phyloP scores from a whole-genome alignment of 2,888 invertebrate genomes.

The Cinara cedri region DNA sequence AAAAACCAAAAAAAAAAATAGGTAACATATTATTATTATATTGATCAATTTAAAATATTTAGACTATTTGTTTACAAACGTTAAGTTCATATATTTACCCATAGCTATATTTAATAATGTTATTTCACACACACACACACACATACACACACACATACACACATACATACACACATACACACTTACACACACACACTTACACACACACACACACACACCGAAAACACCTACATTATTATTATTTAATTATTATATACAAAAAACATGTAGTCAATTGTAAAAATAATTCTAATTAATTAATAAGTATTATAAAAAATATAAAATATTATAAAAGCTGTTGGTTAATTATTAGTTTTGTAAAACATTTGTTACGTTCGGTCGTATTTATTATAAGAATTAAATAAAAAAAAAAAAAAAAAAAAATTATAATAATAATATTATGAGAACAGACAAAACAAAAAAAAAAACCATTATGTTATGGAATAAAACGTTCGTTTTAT shows the following conservation, averaged over 20 bases:
- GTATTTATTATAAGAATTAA: constrained; percentile 55
- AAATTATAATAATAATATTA: constrained; percentile 53
- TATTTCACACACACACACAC: constrained; percentile 28
- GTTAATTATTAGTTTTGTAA: constrained; percentile 57
- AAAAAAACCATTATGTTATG: constrained; percentile 39
- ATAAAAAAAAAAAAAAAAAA: too few species aligned
- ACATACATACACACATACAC: constrained; percentile 9
- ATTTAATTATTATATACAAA: constrained; percentile 43
- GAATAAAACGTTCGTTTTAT: constrained; percentile 57
- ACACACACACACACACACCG: too few species aligned
- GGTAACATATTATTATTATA: constrained; percentile 19
- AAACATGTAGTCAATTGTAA: constrained; percentile 57
- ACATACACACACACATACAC: too few species aligned
- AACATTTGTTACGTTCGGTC: constrained; percentile 57
- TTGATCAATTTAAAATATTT: constrained; percentile 17
- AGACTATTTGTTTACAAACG: constrained; percentile 15
- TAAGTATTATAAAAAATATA: constrained; percentile 55
- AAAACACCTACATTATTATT: constrained; percentile 40
- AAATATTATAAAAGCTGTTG: constrained; percentile 54
- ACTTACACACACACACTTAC: too few species aligned
- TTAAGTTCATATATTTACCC: constrained; percentile 45
- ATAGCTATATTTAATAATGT: constrained; percentile 42
- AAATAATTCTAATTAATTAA: constrained; percentile 49
- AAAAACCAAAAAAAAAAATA: constrained; percentile 27
- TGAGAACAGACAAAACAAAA: constrained; percentile 39